Conservation (phyloP, 1,140 invertebrate genomes). For the Drosophila sulfurigaster region DNA sequence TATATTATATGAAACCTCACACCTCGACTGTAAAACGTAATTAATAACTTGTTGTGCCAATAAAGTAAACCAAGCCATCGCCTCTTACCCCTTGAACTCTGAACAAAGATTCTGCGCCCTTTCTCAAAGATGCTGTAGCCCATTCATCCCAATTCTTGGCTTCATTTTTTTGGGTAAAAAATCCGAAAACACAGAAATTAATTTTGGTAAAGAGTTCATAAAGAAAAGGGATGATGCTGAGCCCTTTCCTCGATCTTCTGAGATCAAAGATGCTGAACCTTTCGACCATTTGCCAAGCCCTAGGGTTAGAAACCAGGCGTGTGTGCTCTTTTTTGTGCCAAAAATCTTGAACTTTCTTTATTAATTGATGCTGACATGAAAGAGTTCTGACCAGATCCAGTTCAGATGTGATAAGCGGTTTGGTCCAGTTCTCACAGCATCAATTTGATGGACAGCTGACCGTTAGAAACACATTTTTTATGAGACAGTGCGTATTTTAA, state of each 20-base stretch:
- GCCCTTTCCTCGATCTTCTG: constrained; percentile 38
- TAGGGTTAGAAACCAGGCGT: constrained; percentile 48
- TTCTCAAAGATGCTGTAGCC: constrained; percentile 58
- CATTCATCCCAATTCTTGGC: constrained; percentile 17
- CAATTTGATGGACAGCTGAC: constrained; percentile 75
- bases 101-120: constrained; percentile 38
- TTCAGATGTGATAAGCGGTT: constrained; percentile 65
- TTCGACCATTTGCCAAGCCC: constrained; percentile 24
- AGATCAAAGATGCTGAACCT: constrained; percentile 67
- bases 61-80: constrained; percentile 32
- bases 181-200: constrained; percentile 46
- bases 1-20: background rate
- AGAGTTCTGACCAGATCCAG: constrained; percentile 21
- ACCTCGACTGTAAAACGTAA: constrained; percentile 28
- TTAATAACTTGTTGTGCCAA: constrained; percentile 79
- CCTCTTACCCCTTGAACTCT: constrained; percentile 53
- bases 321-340: constrained; percentile 40
- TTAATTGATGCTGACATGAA: constrained; percentile 70
- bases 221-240: constrained; percentile 60
- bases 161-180: constrained; percentile 58
- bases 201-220: constrained; percentile 74
- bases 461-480: constrained; percentile 46
- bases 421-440: constrained; percentile 59
- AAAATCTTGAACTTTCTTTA: constrained; percentile 70
- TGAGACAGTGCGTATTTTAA: constrained; percentile 27